Evolutionary conservation across 2,797 vertebrate genomes (phyloP).

Genomic region (Sebastes diaconus): DNA sequence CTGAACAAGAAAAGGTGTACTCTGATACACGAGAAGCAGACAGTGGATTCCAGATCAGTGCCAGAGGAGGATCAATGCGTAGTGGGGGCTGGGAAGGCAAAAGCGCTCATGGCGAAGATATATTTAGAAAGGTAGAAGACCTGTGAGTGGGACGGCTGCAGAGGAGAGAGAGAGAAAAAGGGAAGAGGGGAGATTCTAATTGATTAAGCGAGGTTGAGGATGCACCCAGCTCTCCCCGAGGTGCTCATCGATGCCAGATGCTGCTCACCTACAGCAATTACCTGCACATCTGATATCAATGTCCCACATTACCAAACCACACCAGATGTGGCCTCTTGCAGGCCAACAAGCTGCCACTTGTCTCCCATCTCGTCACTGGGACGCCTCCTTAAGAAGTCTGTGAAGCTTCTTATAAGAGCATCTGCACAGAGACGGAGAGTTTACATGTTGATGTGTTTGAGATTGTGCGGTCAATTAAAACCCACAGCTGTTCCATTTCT

Average conservation of each 20-base stretch:
- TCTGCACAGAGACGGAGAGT: not conserved
- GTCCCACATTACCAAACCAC: constrained; percentile 9
- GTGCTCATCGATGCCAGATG: constrained; percentile 48
- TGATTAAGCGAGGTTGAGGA: constrained; percentile 46
- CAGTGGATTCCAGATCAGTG: constrained; percentile 58
- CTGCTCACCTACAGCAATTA: constrained; percentile 50
- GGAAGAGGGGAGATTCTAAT: constrained; percentile 25
- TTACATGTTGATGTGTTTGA: not conserved
- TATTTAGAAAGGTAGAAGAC: constrained; percentile 65
- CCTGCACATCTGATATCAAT: constrained; percentile 30
- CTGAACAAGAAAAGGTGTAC: not conserved
- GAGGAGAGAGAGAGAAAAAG: not conserved
- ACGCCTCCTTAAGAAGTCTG: not conserved
- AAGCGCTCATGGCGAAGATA: constrained; percentile 51
- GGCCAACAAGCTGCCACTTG: constrained; percentile 6
- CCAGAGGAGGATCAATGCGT: constrained; percentile 59
- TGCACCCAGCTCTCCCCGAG: not conserved
- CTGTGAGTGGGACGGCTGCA: constrained; percentile 8
- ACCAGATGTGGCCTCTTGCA: not conserved
- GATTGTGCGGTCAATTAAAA: not conserved
- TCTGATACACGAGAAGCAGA: constrained; percentile 9
- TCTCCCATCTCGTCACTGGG: not conserved
- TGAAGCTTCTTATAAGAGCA: not conserved
- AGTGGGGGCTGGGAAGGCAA: constrained; percentile 24
- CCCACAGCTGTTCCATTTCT: not conserved